Evolutionary conservation across 2,888 invertebrate genomes (phyloP).

Genomic region (Tortrix viridana): DNA sequence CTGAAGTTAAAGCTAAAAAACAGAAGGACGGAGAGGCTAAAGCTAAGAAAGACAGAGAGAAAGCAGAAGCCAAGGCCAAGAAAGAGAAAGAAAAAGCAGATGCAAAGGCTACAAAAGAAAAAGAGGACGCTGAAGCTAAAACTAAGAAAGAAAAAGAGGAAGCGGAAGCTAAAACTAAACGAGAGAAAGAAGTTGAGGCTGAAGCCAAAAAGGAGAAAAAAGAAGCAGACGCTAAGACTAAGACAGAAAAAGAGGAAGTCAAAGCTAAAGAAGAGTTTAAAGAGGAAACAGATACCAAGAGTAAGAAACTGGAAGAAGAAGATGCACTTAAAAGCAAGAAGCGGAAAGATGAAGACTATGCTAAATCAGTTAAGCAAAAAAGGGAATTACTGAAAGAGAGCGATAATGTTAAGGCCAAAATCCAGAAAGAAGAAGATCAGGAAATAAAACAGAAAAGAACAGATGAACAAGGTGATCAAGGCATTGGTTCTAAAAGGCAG

Average conservation of each 20-base stretch:
- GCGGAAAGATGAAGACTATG: conserved; percentile 23
- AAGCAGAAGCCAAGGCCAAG: background rate
- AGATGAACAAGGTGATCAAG: conserved; percentile 3
- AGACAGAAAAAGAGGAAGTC: conserved; percentile 40
- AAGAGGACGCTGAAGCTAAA: conserved; percentile 38
- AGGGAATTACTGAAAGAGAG: conserved; percentile 25
- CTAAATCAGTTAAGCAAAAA: conserved; percentile 25
- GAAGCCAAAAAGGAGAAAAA: conserved; percentile 10
- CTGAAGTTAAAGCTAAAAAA: conserved; percentile 34
- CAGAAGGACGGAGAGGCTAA: conserved; percentile 27
- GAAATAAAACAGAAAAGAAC: conserved; percentile 26
- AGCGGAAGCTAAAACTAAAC: conserved; percentile 12
- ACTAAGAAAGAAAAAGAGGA: conserved; percentile 12
- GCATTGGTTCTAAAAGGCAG: background rate
- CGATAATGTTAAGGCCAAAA: conserved; percentile 5
- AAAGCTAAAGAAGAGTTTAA: conserved; percentile 30
- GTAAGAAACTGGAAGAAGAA: conserved; percentile 23
- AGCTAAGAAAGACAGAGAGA: background rate
- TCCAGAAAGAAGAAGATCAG: conserved; percentile 13
- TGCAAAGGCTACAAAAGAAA: conserved; percentile 15
- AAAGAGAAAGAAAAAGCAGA: conserved; percentile 41
- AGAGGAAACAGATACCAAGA: conserved; percentile 30
- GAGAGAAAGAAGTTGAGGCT: conserved; percentile 6
- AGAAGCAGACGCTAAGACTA: conserved; percentile 29
- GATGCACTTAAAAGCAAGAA: conserved; percentile 14